Evolutionary conservation across 2,888 invertebrate species (phyloP).

Genomic region (Phyto melanocephala): DNA sequence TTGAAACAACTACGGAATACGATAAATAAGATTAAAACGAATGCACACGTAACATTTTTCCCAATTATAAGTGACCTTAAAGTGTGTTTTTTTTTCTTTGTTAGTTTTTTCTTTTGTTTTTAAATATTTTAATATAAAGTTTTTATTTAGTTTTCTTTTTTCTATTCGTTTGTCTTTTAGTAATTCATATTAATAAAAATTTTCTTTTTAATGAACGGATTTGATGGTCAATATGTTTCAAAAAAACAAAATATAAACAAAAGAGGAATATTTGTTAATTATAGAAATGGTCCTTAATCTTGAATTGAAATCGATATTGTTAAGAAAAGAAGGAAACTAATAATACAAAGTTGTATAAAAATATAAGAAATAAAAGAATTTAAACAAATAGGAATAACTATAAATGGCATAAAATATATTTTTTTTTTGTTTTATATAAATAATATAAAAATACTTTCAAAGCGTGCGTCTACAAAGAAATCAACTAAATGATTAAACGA

Average conservation of each 20-base stretch:
- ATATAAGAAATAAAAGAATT: slow-evolving; percentile 54
- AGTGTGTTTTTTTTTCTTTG: slow-evolving; percentile 77
- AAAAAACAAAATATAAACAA: slow-evolving; percentile 52
- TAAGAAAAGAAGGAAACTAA: slow-evolving; percentile 39
- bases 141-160: slow-evolving; percentile 67
- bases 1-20: slow-evolving; percentile 49
- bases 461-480: slow-evolving; percentile 71
- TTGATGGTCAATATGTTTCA: slow-evolving; percentile 64
- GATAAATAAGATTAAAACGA: slow-evolving; percentile 48
- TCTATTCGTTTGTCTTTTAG: slow-evolving; percentile 41
- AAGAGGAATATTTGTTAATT: slow-evolving; percentile 17
- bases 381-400: slow-evolving; percentile 31
- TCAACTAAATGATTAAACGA: slow-evolving; percentile 33
- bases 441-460: slow-evolving; percentile 64
- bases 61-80: slow-evolving; percentile 79
- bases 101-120: slow-evolving; percentile 6
- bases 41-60: slow-evolving; percentile 75
- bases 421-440: slow-evolving; percentile 3
- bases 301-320: slow-evolving; percentile 43
- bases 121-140: not conserved
- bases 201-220: slow-evolving; percentile 56
- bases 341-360: slow-evolving; percentile 13
- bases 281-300: slow-evolving; percentile 41
- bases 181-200: slow-evolving; percentile 41
- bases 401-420: slow-evolving; percentile 40